phyloP scores from a whole-genome alignment of 2,113 vertebrate genomes.

The Actinemys pallida region DNA sequence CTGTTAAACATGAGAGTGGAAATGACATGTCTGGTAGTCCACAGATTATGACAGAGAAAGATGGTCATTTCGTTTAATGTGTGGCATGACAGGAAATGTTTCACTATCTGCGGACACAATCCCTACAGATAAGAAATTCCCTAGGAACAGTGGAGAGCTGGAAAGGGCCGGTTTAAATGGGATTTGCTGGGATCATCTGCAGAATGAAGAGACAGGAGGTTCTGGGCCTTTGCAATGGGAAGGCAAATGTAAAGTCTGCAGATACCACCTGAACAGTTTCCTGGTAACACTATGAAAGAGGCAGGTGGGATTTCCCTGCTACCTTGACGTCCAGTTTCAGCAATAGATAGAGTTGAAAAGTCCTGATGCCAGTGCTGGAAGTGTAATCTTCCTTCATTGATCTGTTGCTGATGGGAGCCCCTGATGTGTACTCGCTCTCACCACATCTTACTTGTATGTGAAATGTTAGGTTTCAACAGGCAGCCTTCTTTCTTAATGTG shows the following conservation, averaged over 20 bases:
- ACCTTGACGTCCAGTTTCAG: neutral
- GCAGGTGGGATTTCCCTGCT: neutral
- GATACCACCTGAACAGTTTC: neutral
- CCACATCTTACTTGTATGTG: slow-evolving; percentile 62
- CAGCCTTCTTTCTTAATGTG: slow-evolving; percentile 67
- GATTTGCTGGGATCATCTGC: neutral
- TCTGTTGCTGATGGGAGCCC: neutral
- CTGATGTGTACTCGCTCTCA: slow-evolving; percentile 21
- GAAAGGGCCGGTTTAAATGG: slow-evolving; percentile 37
- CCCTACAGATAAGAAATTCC: slow-evolving; percentile 34
- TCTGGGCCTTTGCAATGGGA: slow-evolving; percentile 22
- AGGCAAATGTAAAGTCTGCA: slow-evolving; percentile 7
- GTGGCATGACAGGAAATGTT: slow-evolving; percentile 18
- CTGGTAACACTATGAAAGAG: neutral
- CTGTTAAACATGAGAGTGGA: neutral
- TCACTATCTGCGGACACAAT: slow-evolving; percentile 22
- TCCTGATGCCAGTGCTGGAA: neutral
- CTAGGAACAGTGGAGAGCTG: slow-evolving; percentile 36
- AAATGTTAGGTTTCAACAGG: slow-evolving; percentile 75
- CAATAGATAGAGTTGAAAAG: neutral
- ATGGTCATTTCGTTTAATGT: slow-evolving; percentile 45
- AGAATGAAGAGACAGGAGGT: slow-evolving; percentile 23
- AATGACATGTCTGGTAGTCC: slow-evolving; percentile 23
- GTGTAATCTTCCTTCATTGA: neutral
- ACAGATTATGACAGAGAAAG: slow-evolving; percentile 10